These are phyloP conservation scores for Caenorhabditis sp. DNA, from an alignment of 2,888 invertebrate genomes.

Conservation along the genomic window DNA sequence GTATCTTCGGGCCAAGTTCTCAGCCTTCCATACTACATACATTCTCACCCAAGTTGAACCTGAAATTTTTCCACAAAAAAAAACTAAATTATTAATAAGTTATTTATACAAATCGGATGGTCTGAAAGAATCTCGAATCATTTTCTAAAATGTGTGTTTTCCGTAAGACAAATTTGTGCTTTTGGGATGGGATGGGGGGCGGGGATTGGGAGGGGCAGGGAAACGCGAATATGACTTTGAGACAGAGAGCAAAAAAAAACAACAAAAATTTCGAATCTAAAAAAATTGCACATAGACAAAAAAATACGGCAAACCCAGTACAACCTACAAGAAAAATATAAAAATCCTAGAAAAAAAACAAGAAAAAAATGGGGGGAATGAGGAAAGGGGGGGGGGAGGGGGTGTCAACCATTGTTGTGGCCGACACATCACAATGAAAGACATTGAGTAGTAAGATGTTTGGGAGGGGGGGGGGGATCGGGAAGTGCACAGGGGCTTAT, in stretches of 20 bases:
- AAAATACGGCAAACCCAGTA: slow-evolving; percentile 2
- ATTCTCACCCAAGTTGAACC: no score
- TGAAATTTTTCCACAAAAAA: background rate
- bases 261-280: background rate
- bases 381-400: slow-evolving; percentile 8
- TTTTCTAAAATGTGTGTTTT: slow-evolving; percentile 13
- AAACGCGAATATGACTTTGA: background rate
- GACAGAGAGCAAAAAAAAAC: slow-evolving; percentile 2
- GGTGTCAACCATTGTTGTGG: slow-evolving; percentile 6
- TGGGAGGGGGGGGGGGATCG: background rate
- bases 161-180: slow-evolving; percentile 1
- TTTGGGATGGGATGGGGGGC: background rate
- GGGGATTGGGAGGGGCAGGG: background rate
- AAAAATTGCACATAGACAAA: slow-evolving; percentile 10
- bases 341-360: background rate
- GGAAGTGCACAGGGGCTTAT: background rate
- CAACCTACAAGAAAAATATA: slow-evolving; percentile 9
- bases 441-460: background rate
- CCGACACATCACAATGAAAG: background rate
- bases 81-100: background rate
- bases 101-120: slow-evolving; percentile 2
- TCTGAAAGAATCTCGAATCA: slow-evolving; percentile 13
- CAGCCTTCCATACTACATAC: no score
- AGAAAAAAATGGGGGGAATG: background rate
- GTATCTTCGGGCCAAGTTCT: no score